A percentile compares a stretch with the other conserved stretches of the same genome.
Conservation (phyloP, 2,113 vertebrate species). For the Chrysochloris asiatica region DNA sequence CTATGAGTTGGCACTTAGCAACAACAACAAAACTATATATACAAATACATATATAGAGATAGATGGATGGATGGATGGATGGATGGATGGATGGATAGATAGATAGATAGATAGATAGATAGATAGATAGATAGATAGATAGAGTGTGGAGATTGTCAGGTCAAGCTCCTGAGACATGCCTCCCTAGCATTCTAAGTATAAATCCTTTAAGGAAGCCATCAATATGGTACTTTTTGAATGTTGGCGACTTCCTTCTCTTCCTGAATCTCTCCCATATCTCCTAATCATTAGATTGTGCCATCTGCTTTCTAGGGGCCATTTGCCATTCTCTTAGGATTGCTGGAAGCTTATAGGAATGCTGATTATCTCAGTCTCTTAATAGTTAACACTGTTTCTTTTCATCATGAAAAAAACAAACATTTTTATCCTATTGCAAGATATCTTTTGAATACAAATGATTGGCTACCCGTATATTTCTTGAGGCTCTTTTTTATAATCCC, state of each 20-base stretch:
- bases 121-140: too few relatives aligned
- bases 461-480: slow-evolving; percentile 1
- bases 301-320: neutral
- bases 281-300: neutral
- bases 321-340: neutral
- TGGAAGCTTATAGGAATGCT: neutral
- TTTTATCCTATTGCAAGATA: slow-evolving; percentile 42
- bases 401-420: neutral
- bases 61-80: too few relatives aligned
- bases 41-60: too few relatives aligned
- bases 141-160: too few relatives aligned
- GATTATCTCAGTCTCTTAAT: neutral
- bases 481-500: neutral
- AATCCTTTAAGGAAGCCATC: neutral
- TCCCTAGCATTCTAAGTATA: neutral
- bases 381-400: neutral
- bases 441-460: slow-evolving; percentile 16
- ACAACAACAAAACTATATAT: too few relatives aligned
- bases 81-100: too few relatives aligned
- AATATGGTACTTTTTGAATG: neutral
- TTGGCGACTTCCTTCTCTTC: neutral
- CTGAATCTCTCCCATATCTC: too few relatives aligned
- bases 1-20: too few relatives aligned
- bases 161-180: neutral
- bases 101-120: too few relatives aligned